A percentile compares a stretch with the other conserved stretches of the same genome.
Evolutionary conservation across 2,113 vertebrate genomes (phyloP).

Genomic region (Heteronetta atricapilla): DNA sequence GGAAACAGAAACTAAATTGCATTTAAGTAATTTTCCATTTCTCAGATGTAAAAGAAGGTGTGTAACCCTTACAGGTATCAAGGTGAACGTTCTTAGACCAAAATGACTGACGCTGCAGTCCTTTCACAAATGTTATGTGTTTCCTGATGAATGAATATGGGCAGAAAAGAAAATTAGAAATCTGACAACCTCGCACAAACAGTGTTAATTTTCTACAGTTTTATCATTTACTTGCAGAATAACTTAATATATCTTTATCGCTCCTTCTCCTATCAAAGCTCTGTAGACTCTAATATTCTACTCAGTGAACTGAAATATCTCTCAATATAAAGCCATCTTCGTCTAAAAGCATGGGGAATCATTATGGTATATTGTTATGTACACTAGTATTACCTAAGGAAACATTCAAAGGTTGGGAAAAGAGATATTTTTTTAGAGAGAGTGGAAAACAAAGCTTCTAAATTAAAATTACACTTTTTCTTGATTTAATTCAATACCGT

Average conservation of each 20-base stretch:
- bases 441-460: constrained; percentile 6
- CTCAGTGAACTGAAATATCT: constrained; percentile 46
- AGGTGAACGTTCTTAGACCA: background rate
- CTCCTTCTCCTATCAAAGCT: background rate
- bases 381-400: constrained; percentile 12
- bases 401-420: background rate
- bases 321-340: background rate
- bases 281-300: constrained; percentile 3
- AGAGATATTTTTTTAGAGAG: background rate
- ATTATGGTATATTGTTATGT: background rate
- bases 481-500: background rate
- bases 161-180: background rate
- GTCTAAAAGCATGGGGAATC: background rate
- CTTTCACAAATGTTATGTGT: background rate
- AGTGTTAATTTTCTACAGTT: constrained; percentile 9
- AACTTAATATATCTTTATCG: background rate
- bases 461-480: background rate
- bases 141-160: background rate
- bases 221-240: constrained; percentile 1
- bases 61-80: background rate
- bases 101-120: background rate
- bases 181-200: background rate
- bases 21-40: background rate
- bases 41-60: background rate
- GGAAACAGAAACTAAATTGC: background rate